Conservation (phyloP, 2,797 vertebrate species). For the Triplophysa bombifrons region DNA sequence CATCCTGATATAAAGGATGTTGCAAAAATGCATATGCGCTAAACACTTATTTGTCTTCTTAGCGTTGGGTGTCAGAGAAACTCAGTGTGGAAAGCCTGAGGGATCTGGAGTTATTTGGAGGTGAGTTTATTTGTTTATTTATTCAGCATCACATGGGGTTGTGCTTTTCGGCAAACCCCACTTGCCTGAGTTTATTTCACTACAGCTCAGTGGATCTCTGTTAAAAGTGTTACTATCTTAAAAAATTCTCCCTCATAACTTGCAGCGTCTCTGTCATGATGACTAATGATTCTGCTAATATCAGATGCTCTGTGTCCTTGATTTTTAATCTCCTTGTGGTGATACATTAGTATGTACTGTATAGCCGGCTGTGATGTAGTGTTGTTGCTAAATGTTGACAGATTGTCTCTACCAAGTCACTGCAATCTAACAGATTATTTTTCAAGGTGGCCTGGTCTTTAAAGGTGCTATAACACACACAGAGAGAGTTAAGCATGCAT, state of each 20-base stretch:
- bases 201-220: constrained; percentile 4
- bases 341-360: constrained; percentile 7
- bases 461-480: neutral
- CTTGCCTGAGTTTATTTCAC: constrained; percentile 11
- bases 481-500: neutral
- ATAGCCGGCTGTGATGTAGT: constrained; percentile 16
- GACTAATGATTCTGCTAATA: constrained; percentile 7
- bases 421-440: constrained; percentile 13
- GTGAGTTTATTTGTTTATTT: constrained; percentile 74
- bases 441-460: neutral
- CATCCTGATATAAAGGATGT: neutral
- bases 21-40: neutral
- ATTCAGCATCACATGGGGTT: constrained; percentile 17
- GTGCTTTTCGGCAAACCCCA: constrained; percentile 37
- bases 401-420: constrained; percentile 31
- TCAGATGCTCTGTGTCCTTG: constrained; percentile 21
- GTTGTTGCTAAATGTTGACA: constrained; percentile 19
- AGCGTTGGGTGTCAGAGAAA: constrained; percentile 99
- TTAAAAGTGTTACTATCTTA: neutral
- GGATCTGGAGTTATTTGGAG: constrained; percentile 97
- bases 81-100: constrained; percentile 98
- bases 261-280: constrained; percentile 8
- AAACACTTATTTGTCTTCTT: constrained; percentile 62
- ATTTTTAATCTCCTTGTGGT: constrained; percentile 3
- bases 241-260: neutral